Base-by-base conservation (phyloP, 1,140 invertebrate species). In the Batillaria attramentaria region DNA sequence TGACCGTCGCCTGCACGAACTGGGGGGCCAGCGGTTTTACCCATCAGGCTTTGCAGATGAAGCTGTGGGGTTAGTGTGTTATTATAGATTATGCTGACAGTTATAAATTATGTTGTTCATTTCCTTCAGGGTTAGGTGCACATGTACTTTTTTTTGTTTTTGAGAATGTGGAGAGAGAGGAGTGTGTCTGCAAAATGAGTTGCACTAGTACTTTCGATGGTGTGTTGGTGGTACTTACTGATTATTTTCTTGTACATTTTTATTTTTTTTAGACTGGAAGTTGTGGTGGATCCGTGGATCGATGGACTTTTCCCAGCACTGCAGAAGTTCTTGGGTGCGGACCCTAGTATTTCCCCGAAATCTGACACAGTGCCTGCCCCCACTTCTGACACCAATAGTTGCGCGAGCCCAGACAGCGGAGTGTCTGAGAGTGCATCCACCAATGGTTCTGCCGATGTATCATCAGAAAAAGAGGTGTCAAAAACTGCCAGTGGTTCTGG, bases 41-140 rank as follows among this genome's bases (percentile, higher is more conserved):
- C 72, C 84, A 2, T 89, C 89, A 74, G 92, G 87, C 20, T 93
- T 89, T 90, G 93, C 91, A 62, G 93, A 93, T 90, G 93, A 93
- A 90, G 92, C 91, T 72, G 91, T 91, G 35, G 93, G 92, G 90
- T 92, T 85, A 77, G 84, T 80, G 39, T 68, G n/a, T n/a, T n/a
- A n/a, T n/a, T n/a, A n/a, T n/a, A n/a, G n/a, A n/a, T n/a, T n/a
- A n/a, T n/a, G n/a, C n/a, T n/a, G n/a, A 28, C n/a, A 24, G 10
- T 66, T 66, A 66, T 66, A 28, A 66, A 28, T 28, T 28, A 16
- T 16, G n/a, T 16, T 16, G 10, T 66, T 10, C 10, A 16, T 66
- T 66, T 33, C 35, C 28, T 66, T 10, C 10, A 24, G 10, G 35
- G 8, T 33, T 66, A 13, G 10, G 35, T 66, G 10, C 28, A 28